Conservation (phyloP, 2,113 vertebrate species). For the Cyanistes caeruleus region DNA sequence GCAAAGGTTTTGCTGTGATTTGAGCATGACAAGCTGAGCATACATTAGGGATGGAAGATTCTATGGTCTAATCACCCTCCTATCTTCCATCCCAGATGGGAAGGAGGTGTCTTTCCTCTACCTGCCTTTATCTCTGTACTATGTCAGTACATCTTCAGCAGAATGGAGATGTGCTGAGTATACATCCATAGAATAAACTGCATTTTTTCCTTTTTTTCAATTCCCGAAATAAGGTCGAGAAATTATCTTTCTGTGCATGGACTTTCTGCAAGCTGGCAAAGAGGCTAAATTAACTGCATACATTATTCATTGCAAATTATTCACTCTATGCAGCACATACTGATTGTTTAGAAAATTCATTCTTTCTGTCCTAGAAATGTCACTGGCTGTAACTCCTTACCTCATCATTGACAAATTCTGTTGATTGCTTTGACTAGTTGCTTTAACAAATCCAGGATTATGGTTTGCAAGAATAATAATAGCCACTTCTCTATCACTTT, state of each 20-base stretch:
- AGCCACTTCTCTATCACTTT: not conserved
- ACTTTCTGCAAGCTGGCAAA: conserved; percentile 53
- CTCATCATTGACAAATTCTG: conserved; percentile 48
- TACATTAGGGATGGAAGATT: not conserved
- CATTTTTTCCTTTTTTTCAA: not conserved
- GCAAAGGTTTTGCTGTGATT: not conserved
- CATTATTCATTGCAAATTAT: conserved; percentile 67
- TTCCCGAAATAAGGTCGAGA: not conserved
- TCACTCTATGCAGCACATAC: conserved; percentile 48
- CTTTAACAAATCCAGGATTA: conserved; percentile 52
- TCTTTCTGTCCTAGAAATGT: conserved; percentile 69
- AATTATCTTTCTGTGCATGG: conserved; percentile 46
- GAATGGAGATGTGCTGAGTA: not conserved
- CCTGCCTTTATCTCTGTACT: not conserved
- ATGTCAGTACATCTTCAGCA: not conserved
- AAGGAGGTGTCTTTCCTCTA: not conserved
- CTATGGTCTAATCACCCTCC: not conserved
- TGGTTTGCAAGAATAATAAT: not conserved
- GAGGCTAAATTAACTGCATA: conserved; percentile 60
- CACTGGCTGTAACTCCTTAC: conserved; percentile 58
- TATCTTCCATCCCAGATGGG: not conserved
- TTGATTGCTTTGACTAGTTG: conserved; percentile 56
- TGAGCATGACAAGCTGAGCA: not conserved
- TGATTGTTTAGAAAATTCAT: conserved; percentile 66
- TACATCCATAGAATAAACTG: not conserved